These are phyloP conservation scores for Varanus salvator DNA, from an alignment of 2,113 vertebrate species.

Conservation along the genomic window DNA sequence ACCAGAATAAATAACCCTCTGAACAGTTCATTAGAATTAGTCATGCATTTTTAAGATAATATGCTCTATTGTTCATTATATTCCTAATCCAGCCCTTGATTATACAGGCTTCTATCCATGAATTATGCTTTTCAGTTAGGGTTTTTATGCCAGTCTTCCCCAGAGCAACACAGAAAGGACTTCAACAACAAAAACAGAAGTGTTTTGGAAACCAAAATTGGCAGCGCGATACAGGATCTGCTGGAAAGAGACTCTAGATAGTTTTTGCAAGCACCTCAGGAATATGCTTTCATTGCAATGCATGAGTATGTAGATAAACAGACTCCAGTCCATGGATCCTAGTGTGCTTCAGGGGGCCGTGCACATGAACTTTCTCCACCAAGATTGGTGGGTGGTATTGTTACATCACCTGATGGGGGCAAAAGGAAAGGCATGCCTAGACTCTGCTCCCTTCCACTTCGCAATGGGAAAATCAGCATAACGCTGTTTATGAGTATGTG, in stretches of 20 bases:
- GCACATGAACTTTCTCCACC: neutral
- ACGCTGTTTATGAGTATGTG: too few relatives aligned
- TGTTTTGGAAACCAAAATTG: slow-evolving; percentile 26
- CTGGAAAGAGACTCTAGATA: neutral
- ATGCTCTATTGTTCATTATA: neutral
- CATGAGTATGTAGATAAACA: neutral
- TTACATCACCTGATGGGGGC: neutral
- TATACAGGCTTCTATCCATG: neutral
- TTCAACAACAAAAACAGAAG: slow-evolving; percentile 23
- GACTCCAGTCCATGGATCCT: neutral
- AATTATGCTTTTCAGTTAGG: neutral
- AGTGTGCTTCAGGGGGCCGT: neutral
- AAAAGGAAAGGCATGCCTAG: neutral
- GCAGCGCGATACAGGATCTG: slow-evolving; percentile 16
- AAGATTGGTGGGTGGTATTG: neutral
- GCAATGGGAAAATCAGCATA: neutral
- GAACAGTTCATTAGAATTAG: neutral
- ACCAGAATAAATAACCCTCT: neutral
- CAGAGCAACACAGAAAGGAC: neutral
- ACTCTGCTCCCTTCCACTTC: neutral
- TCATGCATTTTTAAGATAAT: slow-evolving; percentile 1
- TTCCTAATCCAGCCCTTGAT: slow-evolving; percentile 7
- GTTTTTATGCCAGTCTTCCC: neutral
- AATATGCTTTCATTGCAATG: slow-evolving; percentile 4
- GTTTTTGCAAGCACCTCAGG: neutral